Base-by-base conservation (phyloP, 2,113 vertebrate genomes). In the Phyllostomus discolor region DNA sequence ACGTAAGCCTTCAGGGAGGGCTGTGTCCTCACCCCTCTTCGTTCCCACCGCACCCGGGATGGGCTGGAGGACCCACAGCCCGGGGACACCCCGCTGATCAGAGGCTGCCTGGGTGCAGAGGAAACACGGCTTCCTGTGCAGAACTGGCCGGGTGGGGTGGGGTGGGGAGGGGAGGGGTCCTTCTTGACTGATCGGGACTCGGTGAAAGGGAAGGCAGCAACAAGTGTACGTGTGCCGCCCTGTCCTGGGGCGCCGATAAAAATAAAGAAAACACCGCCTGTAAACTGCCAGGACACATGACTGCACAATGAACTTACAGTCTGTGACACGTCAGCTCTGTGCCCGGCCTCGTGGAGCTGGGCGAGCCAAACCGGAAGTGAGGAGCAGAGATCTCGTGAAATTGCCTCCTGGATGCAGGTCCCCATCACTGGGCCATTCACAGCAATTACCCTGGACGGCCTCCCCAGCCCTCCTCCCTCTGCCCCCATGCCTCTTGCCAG, bases 271-370 rank as follows among this genome's bases (percentile, higher is more conserved):
- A 72, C 70, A 82, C 24, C 5, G 10, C 66, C 75, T 70, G 76
- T 73, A 87, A 69, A 75, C 88, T 87, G 89, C 85, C 28, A 46
- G 85, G 79, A 72, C 31, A 67, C 4, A 43, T 19, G 85, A 88
- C 70, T 88, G 69, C 69, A 95, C 87, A 91, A 91, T 73, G 78
- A 54, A 89, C 93, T 92, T 81, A 86, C 6, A 90, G 67, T 95
- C 88, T 78, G 46, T 95, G 83, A 96, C 92, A 83, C 83, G 50
- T 7, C 41, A 31, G 67, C 96, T 96, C 96, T 69, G 90, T 67
- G 90, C 92, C 95, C 17, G 1, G 90, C 19, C 22, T 50, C 26
- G 57, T 62, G 88, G 59, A 85, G n/a, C 24, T 2, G 10, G 48
- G 38, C 87, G 64, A 91, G 85, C 78, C 85, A 69, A 88, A 70